phyloP scores from a whole-genome alignment of 2,113 vertebrate species.

The Tachysurus fulvidraco region DNA sequence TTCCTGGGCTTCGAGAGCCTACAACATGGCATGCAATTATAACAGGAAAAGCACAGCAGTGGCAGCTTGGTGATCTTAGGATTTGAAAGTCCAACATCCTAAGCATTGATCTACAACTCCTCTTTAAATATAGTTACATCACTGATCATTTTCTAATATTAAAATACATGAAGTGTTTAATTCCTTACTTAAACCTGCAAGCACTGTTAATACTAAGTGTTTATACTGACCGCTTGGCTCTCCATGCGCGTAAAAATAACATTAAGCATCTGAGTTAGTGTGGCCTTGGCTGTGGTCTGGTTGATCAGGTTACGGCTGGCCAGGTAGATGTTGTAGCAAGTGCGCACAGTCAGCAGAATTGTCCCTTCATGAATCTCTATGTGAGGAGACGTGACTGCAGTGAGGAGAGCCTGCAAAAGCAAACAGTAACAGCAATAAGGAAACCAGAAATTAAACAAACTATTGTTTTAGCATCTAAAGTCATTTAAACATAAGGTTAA shows the following conservation, averaged over 20 bases:
- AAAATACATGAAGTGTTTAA: background rate
- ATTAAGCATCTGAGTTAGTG: conserved; percentile 97
- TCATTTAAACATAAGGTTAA: background rate
- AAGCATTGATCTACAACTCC: no score
- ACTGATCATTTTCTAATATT: background rate
- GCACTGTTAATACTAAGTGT: background rate
- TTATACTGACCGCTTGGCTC: conserved; percentile 86
- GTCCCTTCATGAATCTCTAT: conserved; percentile 98
- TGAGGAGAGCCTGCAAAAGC: conserved; percentile 85
- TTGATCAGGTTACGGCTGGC: conserved; percentile 99
- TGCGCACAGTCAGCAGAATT: conserved; percentile 92
- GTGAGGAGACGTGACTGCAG: conserved; percentile 91
- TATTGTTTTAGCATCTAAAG: background rate
- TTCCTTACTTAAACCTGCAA: background rate
- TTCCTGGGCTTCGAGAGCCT: conserved; percentile 87
- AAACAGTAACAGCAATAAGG: background rate
- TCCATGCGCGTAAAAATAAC: conserved; percentile 98
- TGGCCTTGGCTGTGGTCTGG: conserved; percentile 97
- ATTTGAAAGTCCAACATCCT: no score
- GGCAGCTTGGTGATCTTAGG: no score
- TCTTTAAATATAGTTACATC: no score
- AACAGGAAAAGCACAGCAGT: background rate
- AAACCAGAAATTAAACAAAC: background rate
- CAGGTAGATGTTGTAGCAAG: conserved; percentile 98
- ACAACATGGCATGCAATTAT: background rate